Base-by-base conservation (phyloP, 1,140 invertebrate genomes). In the Drosophila jambulina region DNA sequence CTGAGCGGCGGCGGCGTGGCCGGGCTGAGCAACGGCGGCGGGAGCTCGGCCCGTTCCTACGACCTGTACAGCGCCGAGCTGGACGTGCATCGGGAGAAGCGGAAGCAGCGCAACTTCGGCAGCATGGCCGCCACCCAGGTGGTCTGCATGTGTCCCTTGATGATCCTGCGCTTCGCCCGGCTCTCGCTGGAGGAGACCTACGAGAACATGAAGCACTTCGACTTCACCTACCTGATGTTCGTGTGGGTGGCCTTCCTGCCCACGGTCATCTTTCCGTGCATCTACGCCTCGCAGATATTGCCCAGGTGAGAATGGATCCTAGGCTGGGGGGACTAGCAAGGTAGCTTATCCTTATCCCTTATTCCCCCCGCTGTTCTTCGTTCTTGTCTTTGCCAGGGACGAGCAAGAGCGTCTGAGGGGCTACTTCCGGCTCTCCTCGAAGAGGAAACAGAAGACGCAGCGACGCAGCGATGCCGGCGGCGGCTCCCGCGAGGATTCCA, bases 211-310 rank as follows among this genome's bases (percentile, higher is more conserved):
- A 94, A 94, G 23, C 94, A 95, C 80, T 95, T 96, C 60, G 96
- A 96, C 80, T 94, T 96, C 21, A 95, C 94, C 3, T 97, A 95
- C 85, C 94, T 95, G 32, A 94, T 95, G 68, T 95, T 96, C 70
- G 95, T 96, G 8, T 96, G 95, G 95, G 92, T 96, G 34, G 95
- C 95, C 3, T 96, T 96, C 70, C 82, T 96, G 38, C 95, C 96
- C 34, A 95, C 95, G 0, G 94, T 95, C 54, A 94, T 94, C 9
- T 96, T 95, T 21, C 96, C 96, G 0, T 91, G 94, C 42, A 91
- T 96, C 25, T 96, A 95, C 83, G 94, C 94, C 17, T 94, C 94
- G 2, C 96, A 95, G 94, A 93, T 95, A 56, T 94, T 96, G 93
- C 95, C 94, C 71, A 94, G 95, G 94, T 95, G 80, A 93, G 92